A percentile compares a stretch with the other conserved stretches of the same genome.
Conservation (phyloP, 2,113 vertebrate species). For the Ageneiosus marmoratus region DNA sequence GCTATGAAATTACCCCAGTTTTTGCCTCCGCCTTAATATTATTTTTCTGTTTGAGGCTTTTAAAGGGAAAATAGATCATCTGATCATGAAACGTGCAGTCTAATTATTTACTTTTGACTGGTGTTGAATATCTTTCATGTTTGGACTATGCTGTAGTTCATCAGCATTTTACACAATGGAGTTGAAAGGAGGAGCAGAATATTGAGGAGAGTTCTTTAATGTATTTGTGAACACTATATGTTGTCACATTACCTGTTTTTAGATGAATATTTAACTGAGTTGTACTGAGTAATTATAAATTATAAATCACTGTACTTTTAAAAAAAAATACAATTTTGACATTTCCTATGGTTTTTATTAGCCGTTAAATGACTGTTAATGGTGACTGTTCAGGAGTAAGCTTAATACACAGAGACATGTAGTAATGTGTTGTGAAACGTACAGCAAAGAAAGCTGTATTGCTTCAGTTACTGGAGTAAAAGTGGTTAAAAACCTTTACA, state of each 20-base stretch:
- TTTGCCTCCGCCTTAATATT: conserved; percentile 37
- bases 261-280: neutral
- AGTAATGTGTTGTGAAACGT: neutral
- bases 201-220: neutral
- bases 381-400: neutral
- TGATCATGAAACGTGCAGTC: neutral
- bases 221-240: neutral
- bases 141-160: neutral
- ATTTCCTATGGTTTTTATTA: neutral
- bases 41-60: neutral
- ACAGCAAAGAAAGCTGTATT: neutral
- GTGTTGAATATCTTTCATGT: neutral
- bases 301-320: neutral
- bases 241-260: neutral
- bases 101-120: neutral
- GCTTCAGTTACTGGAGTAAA: neutral
- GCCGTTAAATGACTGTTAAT: neutral
- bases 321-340: neutral
- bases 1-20: neutral
- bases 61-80: conserved; percentile 1
- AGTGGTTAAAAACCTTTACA: neutral
- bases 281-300: conserved; percentile 1
- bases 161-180: neutral
- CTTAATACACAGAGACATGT: neutral
- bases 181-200: neutral